phyloP scores from a whole-genome alignment of 1,140 invertebrate genomes.

The Luehdorfia chinensis region DNA sequence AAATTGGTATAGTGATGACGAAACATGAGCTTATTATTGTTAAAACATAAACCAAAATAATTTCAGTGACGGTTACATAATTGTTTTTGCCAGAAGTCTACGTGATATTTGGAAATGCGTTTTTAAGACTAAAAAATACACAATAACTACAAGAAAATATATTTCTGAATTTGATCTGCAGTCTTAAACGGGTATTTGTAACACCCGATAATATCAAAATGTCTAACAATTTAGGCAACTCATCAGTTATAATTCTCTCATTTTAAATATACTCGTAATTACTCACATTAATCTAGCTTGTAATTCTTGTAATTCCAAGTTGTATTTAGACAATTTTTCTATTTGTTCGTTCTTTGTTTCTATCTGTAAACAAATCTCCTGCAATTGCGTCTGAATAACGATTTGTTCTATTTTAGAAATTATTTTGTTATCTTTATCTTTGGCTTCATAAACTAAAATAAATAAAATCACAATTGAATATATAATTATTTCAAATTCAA shows the following conservation, averaged over 20 bases:
- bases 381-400: constrained; percentile 41
- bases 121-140: too few species aligned
- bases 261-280: not conserved
- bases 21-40: too few species aligned
- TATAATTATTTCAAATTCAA: too few species aligned
- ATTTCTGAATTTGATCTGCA: too few species aligned
- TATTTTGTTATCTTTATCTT: constrained; percentile 17
- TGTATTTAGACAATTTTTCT: constrained; percentile 32
- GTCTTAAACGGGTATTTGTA: too few species aligned
- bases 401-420: constrained; percentile 28
- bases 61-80: too few species aligned
- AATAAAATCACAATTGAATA: not conserved
- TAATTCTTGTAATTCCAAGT: constrained; percentile 36
- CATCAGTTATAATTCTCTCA: too few species aligned
- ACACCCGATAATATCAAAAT: constrained; percentile 8
- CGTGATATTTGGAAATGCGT: too few species aligned
- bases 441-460: not conserved
- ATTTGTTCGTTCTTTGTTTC: constrained; percentile 41
- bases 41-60: too few species aligned
- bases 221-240: constrained; percentile 1
- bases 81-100: too few species aligned
- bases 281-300: constrained; percentile 49
- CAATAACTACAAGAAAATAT: too few species aligned
- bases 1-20: too few species aligned
- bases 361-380: constrained; percentile 34